Conservation (phyloP, 2,888 invertebrate genomes). For the Dastarcus helophoroides region DNA sequence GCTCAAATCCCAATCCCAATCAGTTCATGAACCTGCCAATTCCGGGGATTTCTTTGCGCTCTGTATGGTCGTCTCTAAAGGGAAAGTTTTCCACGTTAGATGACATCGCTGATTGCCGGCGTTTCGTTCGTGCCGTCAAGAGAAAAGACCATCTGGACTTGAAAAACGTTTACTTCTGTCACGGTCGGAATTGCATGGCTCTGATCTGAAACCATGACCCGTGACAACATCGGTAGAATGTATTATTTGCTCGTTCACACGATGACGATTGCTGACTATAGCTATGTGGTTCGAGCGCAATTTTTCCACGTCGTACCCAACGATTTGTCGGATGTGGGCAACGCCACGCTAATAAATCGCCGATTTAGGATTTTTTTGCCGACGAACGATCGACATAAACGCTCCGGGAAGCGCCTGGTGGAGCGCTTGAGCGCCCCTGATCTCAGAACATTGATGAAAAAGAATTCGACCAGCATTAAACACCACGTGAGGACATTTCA, state of each 20-base stretch:
- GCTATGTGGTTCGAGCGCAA: constrained; percentile 35
- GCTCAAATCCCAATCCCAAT: no score
- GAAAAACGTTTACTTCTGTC: constrained; percentile 27
- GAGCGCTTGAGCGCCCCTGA: constrained; percentile 23
- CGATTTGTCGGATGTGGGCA: constrained; percentile 16
- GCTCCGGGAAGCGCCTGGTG: constrained; percentile 22
- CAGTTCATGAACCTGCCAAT: no score
- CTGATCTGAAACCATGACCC: constrained; percentile 22
- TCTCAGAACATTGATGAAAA: constrained; percentile 29
- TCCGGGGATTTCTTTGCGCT: no score
- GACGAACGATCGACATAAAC: constrained; percentile 21
- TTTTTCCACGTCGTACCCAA: constrained; percentile 33
- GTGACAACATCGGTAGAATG: no score
- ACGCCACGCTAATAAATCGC: constrained; percentile 27
- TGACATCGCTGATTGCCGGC: no score
- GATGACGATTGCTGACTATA: constrained; percentile 36
- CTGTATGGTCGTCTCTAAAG: no score
- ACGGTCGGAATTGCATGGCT: constrained; percentile 31
- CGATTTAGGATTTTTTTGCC: constrained; percentile 26
- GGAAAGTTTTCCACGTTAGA: constrained; percentile 34
- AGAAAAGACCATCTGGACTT: constrained; percentile 26
- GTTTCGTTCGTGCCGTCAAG: no score
- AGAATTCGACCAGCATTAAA: constrained; percentile 27
- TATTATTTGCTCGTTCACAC: constrained; percentile 38
- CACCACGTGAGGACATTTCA: constrained; percentile 33